phyloP scores from a whole-genome alignment of 2,888 invertebrate species.

The Callimorpha dominula region DNA sequence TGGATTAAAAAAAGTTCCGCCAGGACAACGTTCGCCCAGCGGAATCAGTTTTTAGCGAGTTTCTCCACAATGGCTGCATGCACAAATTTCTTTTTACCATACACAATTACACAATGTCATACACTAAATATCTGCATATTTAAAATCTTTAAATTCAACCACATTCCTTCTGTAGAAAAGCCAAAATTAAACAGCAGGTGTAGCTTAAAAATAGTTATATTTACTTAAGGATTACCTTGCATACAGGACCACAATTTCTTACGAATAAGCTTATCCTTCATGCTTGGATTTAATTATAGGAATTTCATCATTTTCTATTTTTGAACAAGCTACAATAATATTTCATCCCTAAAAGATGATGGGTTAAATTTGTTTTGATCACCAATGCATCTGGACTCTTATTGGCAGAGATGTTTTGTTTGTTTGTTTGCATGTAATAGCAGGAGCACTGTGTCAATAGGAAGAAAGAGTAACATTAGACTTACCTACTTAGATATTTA shows the following conservation, averaged over 20 bases:
- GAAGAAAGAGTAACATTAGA: background rate
- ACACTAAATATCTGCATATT: too few species aligned
- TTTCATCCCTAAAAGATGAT: background rate
- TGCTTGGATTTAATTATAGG: background rate
- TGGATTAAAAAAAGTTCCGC: too few species aligned
- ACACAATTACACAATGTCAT: too few species aligned
- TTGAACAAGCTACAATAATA: background rate
- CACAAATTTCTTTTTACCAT: too few species aligned
- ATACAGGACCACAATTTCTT: background rate
- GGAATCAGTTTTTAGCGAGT: too few species aligned
- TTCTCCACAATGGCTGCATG: too few species aligned
- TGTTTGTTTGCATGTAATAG: background rate
- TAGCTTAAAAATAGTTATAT: slow-evolving; percentile 4
- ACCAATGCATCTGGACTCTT: background rate
- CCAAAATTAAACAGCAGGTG: background rate
- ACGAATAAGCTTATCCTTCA: background rate
- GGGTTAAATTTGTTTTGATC: background rate
- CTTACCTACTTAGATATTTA: background rate
- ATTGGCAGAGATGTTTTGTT: background rate
- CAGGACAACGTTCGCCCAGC: too few species aligned
- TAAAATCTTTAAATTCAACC: too few species aligned
- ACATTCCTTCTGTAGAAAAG: background rate
- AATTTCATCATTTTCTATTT: background rate
- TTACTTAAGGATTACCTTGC: background rate
- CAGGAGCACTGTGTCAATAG: background rate